Base-by-base conservation (phyloP, 1,140 invertebrate species). In the Papilio aristodemus region DNA sequence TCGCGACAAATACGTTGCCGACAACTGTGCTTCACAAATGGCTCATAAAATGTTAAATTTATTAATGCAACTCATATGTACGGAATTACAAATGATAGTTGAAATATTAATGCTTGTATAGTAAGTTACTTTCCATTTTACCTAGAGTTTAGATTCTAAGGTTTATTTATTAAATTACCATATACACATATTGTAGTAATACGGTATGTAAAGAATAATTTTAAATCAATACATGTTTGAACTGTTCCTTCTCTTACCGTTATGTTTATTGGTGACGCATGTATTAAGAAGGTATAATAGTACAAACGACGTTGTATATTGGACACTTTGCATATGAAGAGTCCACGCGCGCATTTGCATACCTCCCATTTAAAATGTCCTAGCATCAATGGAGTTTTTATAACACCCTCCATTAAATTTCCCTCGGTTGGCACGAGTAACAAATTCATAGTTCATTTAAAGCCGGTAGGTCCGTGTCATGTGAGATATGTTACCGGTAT, bases 331-430 rank as follows among this genome's bases (percentile, higher is more conserved):
- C 85, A 91, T 91, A 91, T 80, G 84, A 90, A 91, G 79, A 83
- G 82, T 86, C 85, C 89, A 89, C 86, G 86, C 84, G 87, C 80
- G 77, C 73, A 89, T 89, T 89, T 84, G 72, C 87, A 90, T 89
- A 88, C 78, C 73, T 54, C 79, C 75, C 71, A 73, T 78, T 75
- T 75, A 72, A 80, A 78, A 79, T 79, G 72, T 81, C 77, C 74
- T 75, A 77, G 71, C 81, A 80, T 84, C 83, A 84, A 79, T 80
- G 77, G 72, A 70, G 71, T 75, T 69, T 76, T 75, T 84, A 80
- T 84, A 74, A 72, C 74, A 85, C 63, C 66, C 38, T 72, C 79
- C 75, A 85, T 86, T 85, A 81, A 73, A 81, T 76, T 76, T 76
- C 79, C 76, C 72, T 79, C 69, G 73, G 67, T 73, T 71, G 77